A percentile compares a stretch with the other conserved stretches of the same genome.
phyloP scores from a whole-genome alignment of 2,113 vertebrate species.

The Syngnathus typhle region DNA sequence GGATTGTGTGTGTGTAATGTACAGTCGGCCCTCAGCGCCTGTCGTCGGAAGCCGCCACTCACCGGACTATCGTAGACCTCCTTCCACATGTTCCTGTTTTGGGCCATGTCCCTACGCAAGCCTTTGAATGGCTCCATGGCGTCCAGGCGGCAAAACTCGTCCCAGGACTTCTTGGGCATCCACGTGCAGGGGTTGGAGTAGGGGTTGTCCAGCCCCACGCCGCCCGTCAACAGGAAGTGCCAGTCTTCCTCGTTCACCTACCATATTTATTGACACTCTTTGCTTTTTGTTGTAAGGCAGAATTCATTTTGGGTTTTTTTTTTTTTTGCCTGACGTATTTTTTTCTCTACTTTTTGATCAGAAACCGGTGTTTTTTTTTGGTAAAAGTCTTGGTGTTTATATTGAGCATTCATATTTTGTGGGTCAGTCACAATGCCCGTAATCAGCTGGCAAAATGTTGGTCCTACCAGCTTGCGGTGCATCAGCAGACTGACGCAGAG shows the following conservation, averaged over 20 bases:
- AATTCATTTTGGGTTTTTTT: too few species aligned
- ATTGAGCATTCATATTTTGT: too few species aligned
- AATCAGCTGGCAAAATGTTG: background rate
- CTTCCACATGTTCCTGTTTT: conserved; percentile 78
- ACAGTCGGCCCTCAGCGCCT: too few species aligned
- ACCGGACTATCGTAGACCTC: conserved; percentile 81
- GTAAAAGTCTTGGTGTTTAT: too few species aligned
- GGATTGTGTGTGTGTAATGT: too few species aligned
- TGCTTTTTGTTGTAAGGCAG: too few species aligned
- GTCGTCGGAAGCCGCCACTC: conserved; percentile 18
- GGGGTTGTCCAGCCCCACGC: conserved; percentile 82
- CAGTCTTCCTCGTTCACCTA: conserved; percentile 80
- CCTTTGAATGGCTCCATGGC: conserved; percentile 69
- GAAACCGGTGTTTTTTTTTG: too few species aligned
- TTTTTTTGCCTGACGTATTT: too few species aligned
- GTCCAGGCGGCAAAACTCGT: conserved; percentile 81
- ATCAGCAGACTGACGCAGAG: conserved; percentile 80
- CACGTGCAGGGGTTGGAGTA: conserved; percentile 78
- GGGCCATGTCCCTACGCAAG: conserved; percentile 69
- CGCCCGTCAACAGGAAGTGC: conserved; percentile 84
- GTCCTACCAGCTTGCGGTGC: conserved; percentile 70
- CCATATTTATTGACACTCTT: background rate
- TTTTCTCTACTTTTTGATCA: too few species aligned
- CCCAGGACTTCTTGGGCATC: conserved; percentile 84
- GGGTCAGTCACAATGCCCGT: too few species aligned